Conservation (phyloP, 2,113 vertebrate species). For the human (Homo sapiens) region DNA sequence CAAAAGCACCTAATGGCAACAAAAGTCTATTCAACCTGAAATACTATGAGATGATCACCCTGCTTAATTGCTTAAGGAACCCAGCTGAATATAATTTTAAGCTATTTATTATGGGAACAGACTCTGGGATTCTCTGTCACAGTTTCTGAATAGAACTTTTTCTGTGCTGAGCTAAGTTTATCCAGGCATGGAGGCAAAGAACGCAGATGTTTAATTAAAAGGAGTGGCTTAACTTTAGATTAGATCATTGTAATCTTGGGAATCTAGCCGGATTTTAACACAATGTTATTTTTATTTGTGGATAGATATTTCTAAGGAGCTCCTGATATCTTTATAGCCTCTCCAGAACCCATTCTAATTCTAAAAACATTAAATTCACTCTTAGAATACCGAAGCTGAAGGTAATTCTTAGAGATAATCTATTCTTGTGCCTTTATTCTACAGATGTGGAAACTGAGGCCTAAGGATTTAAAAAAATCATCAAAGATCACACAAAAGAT, state of each 20-base stretch:
- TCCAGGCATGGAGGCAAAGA: background rate
- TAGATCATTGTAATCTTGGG: background rate
- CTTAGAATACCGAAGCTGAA: background rate
- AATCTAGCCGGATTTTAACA: background rate
- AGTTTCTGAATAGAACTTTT: slow-evolving; percentile 15
- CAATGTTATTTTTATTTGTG: slow-evolving; percentile 10
- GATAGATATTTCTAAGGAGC: background rate
- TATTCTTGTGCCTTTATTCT: background rate
- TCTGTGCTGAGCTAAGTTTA: background rate
- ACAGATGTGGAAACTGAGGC: slow-evolving; percentile 1
- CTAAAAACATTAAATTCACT: background rate
- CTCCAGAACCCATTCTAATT: background rate
- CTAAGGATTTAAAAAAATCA: background rate
- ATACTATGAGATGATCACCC: background rate
- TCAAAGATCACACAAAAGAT: background rate
- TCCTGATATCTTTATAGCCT: background rate
- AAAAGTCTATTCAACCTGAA: background rate
- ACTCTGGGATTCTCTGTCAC: background rate
- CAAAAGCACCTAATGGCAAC: background rate
- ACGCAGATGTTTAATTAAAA: background rate
- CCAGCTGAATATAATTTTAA: slow-evolving; percentile 21
- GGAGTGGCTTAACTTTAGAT: background rate
- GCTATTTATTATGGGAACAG: background rate
- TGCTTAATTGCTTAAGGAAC: slow-evolving; percentile 14
- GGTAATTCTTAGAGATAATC: background rate